phyloP scores from a whole-genome alignment of 2,113 vertebrate species.

The Perognathus longimembris region DNA sequence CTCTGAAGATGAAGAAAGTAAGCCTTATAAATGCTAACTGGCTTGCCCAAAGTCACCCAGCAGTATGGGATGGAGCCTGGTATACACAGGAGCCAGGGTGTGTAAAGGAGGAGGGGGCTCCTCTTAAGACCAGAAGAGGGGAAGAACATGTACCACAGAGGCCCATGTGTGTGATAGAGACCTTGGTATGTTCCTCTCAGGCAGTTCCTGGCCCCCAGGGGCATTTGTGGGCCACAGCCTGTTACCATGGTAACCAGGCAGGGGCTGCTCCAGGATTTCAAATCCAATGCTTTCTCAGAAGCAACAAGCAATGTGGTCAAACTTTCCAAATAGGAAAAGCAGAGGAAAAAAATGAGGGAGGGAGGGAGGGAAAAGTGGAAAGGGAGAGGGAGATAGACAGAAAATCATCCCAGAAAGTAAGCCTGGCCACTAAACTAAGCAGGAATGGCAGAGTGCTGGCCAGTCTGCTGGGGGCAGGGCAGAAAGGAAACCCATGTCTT shows the following conservation, averaged over 20 bases:
- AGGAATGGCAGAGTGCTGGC: neutral
- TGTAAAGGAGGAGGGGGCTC: neutral
- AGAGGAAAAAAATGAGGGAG: too few species aligned
- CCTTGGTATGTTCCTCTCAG: neutral
- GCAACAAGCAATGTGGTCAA: constrained; percentile 54
- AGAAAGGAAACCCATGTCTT: neutral
- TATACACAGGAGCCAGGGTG: neutral
- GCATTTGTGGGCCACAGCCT: neutral
- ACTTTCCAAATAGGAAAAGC: constrained; percentile 69
- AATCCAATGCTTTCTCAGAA: constrained; percentile 9
- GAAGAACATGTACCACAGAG: neutral
- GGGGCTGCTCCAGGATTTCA: constrained; percentile 1
- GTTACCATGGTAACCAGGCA: constrained; percentile 42
- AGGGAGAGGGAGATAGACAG: neutral
- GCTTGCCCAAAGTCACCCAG: neutral
- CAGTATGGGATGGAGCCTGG: neutral
- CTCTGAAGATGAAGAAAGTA: constrained; percentile 17
- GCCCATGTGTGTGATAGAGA: neutral
- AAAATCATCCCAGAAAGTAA: neutral
- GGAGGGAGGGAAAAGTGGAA: neutral
- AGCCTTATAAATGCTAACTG: neutral
- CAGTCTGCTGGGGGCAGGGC: neutral
- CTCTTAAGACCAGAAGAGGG: neutral
- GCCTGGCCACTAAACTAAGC: neutral
- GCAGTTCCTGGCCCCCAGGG: neutral